These are phyloP conservation scores for Burhinus bistriatus DNA, from an alignment of 2,113 vertebrate species.

Conservation along the genomic window DNA sequence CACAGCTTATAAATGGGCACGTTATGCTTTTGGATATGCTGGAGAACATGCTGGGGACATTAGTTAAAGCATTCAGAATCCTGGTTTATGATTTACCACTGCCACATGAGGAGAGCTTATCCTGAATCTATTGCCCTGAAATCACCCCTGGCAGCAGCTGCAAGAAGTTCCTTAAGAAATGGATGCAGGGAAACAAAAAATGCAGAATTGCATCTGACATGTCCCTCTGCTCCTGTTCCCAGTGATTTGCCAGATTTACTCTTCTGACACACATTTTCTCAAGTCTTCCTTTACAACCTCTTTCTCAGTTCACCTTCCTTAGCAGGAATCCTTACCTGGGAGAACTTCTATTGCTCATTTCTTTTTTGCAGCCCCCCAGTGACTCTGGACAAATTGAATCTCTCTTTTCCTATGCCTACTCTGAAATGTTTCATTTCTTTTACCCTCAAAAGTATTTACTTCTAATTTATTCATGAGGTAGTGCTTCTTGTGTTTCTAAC, in stretches of 20 bases:
- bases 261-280: background rate
- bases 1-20: background rate
- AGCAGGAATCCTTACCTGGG: background rate
- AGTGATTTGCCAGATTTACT: background rate
- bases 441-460: background rate
- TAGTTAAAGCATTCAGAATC: background rate
- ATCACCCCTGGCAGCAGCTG: background rate
- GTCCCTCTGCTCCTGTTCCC: background rate
- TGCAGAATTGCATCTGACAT: background rate
- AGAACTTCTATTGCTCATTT: background rate
- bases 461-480: background rate
- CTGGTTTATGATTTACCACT: slow-evolving; percentile 9
- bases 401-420: background rate
- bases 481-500: background rate
- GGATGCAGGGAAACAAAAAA: background rate
- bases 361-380: background rate
- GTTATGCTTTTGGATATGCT: background rate
- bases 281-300: background rate
- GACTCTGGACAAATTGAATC: background rate
- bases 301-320: background rate
- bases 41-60: background rate
- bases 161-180: background rate
- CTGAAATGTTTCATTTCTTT: background rate
- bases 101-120: background rate
- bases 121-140: background rate